phyloP scores from a whole-genome alignment of 2,888 invertebrate species.

The Hypsopygia costalis region DNA sequence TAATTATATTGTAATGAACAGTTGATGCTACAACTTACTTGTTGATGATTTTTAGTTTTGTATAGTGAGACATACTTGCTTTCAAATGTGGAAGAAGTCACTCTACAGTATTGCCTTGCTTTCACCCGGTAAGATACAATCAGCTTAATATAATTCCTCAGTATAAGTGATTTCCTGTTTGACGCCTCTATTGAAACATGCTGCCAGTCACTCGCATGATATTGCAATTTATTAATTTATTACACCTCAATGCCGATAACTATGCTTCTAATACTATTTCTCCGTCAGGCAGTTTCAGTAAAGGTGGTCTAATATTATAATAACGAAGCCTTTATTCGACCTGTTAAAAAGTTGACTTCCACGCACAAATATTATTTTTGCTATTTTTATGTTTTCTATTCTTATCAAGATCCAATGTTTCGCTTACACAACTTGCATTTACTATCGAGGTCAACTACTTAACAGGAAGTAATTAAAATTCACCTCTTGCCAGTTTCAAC shows the following conservation, averaged over 20 bases:
- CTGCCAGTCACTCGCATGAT: conserved; percentile 48
- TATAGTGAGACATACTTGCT: conserved; percentile 79
- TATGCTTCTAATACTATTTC: conserved; percentile 33
- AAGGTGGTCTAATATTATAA: conserved; percentile 54
- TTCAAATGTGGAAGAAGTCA: conserved; percentile 80
- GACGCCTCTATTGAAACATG: conserved; percentile 64
- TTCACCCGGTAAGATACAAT: conserved; percentile 79
- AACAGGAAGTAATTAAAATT: conserved; percentile 39
- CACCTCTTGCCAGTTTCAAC: conserved; percentile 67
- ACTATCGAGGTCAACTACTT: conserved; percentile 48
- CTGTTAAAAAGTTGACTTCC: conserved; percentile 57
- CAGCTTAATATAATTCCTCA: conserved; percentile 78
- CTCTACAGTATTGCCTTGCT: conserved; percentile 80
- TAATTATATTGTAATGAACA: conserved; percentile 68
- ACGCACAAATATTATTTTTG: conserved; percentile 8
- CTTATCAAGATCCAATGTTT: conserved; percentile 8
- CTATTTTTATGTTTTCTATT: conserved; percentile 4
- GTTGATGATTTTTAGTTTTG: conserved; percentile 76
- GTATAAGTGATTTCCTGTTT: conserved; percentile 74
- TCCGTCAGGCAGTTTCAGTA: conserved; percentile 62
- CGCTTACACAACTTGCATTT: conserved; percentile 9
- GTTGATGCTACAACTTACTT: conserved; percentile 73
- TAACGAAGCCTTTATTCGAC: conserved; percentile 62
- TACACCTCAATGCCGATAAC: conserved; percentile 26
- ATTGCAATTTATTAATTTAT: conserved; percentile 21